Percentiles rank a stretch among this genome's conserved stretches.
phyloP scores from a whole-genome alignment of 2,888 invertebrate genomes.

The Cataglyphis rosenhaueri region DNA sequence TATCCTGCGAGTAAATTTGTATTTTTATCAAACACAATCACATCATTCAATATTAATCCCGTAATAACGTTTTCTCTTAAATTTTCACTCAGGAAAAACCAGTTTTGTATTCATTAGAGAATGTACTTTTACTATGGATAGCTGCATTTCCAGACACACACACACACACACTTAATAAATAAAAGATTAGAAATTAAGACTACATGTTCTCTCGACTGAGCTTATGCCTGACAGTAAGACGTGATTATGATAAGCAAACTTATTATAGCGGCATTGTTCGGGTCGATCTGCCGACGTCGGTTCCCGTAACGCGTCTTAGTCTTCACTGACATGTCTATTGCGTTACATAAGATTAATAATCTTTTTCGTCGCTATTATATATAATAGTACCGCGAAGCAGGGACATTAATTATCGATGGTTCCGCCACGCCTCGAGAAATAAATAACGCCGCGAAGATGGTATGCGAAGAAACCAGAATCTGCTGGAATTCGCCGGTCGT shows the following conservation, averaged over 20 bases:
- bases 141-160: background rate
- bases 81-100: background rate
- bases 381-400: background rate
- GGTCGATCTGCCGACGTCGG: conserved; percentile 63
- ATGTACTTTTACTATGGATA: background rate
- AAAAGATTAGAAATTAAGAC: conserved; percentile 18
- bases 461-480: conserved; percentile 67
- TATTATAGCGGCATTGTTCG: conserved; percentile 72
- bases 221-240: background rate
- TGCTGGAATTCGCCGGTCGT: conserved; percentile 70
- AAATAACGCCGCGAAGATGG: conserved; percentile 52
- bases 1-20: conserved; percentile 1
- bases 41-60: background rate
- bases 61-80: background rate
- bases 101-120: background rate
- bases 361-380: conserved; percentile 17
- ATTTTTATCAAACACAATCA: background rate
- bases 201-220: background rate
- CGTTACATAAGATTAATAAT: conserved; percentile 37
- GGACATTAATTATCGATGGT: conserved; percentile 56
- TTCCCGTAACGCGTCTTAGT: conserved; percentile 70
- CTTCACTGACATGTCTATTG: conserved; percentile 11
- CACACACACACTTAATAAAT: background rate
- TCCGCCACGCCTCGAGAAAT: conserved; percentile 67
- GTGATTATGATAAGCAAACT: conserved; percentile 67